A percentile compares a stretch with the other conserved stretches of the same genome.
These are phyloP conservation scores for Sebastes oblongus DNA, from an alignment of 2,797 vertebrate genomes.

Conservation along the genomic window DNA sequence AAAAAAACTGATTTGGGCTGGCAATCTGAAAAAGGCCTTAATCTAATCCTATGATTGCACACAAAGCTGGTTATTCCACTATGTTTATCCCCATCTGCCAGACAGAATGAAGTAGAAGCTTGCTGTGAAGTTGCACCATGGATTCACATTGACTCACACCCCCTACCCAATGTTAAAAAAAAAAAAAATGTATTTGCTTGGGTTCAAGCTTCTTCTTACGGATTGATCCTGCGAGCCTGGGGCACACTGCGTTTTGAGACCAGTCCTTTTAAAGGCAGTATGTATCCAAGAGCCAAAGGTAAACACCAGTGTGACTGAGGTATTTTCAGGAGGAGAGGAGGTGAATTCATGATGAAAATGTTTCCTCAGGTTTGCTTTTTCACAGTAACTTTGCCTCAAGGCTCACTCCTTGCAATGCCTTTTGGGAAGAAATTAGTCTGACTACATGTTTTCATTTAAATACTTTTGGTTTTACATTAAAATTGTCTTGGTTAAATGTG, in stretches of 20 bases:
- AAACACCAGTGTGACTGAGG: constrained; percentile 30
- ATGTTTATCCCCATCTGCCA: constrained; percentile 46
- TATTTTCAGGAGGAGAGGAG: constrained; percentile 19
- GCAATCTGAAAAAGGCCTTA: constrained; percentile 13
- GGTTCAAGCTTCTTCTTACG: constrained; percentile 40
- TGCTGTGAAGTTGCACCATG: constrained; percentile 11
- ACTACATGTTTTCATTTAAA: background rate
- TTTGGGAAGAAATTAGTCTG: background rate
- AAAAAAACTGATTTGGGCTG: background rate
- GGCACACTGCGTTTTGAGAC: constrained; percentile 40
- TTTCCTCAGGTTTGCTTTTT: constrained; percentile 4
- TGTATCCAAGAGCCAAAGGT: constrained; percentile 34
- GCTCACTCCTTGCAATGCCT: background rate
- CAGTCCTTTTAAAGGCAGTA: constrained; percentile 20
- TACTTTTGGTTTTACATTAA: background rate
- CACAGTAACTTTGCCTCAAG: background rate
- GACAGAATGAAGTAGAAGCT: constrained; percentile 32
- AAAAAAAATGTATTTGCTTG: constrained; percentile 14
- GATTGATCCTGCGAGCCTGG: constrained; percentile 30
- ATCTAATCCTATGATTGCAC: constrained; percentile 55
- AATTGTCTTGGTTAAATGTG: background rate
- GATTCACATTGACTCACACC: constrained; percentile 39
- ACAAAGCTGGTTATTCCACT: constrained; percentile 49
- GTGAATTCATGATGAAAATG: constrained; percentile 17
- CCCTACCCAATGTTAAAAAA: constrained; percentile 28